phyloP scores from a whole-genome alignment of 1,140 invertebrate species.

The Macrobrachium nipponense region DNA sequence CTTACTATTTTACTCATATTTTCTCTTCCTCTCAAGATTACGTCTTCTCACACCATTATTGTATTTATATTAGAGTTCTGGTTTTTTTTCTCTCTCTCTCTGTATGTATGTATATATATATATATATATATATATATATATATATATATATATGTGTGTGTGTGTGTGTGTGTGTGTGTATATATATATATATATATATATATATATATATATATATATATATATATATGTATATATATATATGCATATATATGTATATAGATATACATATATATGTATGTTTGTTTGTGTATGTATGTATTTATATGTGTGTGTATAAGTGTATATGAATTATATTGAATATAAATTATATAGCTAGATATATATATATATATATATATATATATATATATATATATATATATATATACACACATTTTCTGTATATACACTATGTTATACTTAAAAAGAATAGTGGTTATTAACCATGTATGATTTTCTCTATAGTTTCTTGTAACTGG shows the following conservation, averaged over 20 bases:
- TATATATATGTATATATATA: too few relatives aligned
- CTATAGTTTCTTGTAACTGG: too few relatives aligned
- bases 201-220: too few relatives aligned
- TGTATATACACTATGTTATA: constrained; percentile 2
- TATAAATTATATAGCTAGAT: constrained; percentile 35
- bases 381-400: constrained; percentile 17
- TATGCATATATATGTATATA: too few relatives aligned
- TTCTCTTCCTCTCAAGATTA: constrained; percentile 21
- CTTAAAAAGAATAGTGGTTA: not conserved
- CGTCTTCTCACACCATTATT: constrained; percentile 9
- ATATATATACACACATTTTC: too few relatives aligned
- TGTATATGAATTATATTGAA: not conserved
- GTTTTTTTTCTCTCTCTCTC: not conserved
- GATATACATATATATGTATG: too few relatives aligned
- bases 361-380: constrained; percentile 31
- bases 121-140: too few relatives aligned
- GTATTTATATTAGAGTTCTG: not conserved
- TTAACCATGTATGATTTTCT: not conserved
- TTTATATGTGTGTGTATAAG: constrained; percentile 21
- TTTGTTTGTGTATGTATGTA: too few relatives aligned
- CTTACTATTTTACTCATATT: constrained; percentile 14
- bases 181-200: too few relatives aligned
- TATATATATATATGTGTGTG: too few relatives aligned
- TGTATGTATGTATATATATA: not conserved
- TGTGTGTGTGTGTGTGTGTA: too few relatives aligned